These are phyloP conservation scores for Callorhinus ursinus DNA, from an alignment of 2,113 vertebrate genomes.

Conservation along the genomic window DNA sequence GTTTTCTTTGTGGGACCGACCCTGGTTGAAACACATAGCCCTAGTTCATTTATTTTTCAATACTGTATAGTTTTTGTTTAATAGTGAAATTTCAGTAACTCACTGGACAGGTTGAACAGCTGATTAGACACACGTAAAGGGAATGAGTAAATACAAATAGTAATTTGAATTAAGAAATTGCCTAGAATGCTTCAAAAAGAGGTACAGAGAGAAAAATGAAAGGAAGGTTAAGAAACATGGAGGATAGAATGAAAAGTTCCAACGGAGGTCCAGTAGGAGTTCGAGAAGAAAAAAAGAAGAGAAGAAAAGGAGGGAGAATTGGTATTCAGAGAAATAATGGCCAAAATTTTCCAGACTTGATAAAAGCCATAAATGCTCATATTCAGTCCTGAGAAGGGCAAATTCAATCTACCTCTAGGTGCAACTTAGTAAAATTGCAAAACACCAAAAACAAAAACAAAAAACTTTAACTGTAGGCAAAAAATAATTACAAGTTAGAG, in stretches of 20 bases:
- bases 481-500: background rate
- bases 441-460: background rate
- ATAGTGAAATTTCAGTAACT: background rate
- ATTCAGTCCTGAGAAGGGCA: background rate
- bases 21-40: background rate
- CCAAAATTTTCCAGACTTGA: background rate
- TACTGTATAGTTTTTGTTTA: background rate
- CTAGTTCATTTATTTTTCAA: conserved; percentile 17
- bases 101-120: background rate
- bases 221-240: background rate
- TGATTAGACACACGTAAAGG: background rate
- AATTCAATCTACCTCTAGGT: background rate
- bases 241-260: background rate
- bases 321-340: background rate
- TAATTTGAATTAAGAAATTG: conserved; percentile 17
- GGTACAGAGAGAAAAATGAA: background rate
- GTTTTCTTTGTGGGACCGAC: background rate
- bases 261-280: background rate
- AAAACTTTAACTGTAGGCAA: background rate
- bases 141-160: background rate
- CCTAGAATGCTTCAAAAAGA: conserved; percentile 4
- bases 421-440: background rate
- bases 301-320: background rate
- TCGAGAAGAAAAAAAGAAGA: background rate
- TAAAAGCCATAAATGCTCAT: background rate